A percentile compares a stretch with the other conserved stretches of the same genome.
Evolutionary conservation across 1,140 invertebrate genomes (phyloP).

Genomic region (Pinna nobilis): DNA sequence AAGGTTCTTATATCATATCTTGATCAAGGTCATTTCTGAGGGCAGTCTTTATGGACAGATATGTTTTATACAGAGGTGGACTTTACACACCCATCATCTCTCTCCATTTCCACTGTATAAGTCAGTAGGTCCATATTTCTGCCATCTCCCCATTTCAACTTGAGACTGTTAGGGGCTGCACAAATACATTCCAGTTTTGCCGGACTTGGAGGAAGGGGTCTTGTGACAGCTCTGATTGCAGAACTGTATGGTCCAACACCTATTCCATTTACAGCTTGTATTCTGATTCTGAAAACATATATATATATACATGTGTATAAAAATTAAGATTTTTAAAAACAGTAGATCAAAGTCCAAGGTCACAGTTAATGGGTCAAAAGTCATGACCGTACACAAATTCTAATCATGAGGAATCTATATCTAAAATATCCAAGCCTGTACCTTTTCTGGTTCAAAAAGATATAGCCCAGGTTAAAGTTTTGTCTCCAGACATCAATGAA

Average conservation of each 20-base stretch:
- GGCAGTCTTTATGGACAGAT: too few species aligned
- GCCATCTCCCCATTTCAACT: slow-evolving; percentile 88
- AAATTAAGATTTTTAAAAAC: neutral
- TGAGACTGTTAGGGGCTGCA: slow-evolving; percentile 86
- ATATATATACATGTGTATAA: neutral
- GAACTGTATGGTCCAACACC: slow-evolving; percentile 86
- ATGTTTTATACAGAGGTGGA: too few species aligned
- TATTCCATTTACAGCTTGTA: slow-evolving; percentile 85
- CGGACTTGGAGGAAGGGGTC: slow-evolving; percentile 85
- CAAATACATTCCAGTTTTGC: slow-evolving; percentile 84
- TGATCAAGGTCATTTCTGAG: too few species aligned
- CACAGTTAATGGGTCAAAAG: too few species aligned
- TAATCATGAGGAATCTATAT: too few species aligned
- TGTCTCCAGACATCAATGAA: too few species aligned
- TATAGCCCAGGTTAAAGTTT: too few species aligned
- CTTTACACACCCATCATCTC: slow-evolving; percentile 67
- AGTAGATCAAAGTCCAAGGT: neutral
- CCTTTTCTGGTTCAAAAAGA: too few species aligned
- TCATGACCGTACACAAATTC: too few species aligned
- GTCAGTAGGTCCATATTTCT: slow-evolving; percentile 82
- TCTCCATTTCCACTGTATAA: slow-evolving; percentile 83
- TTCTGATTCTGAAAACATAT: slow-evolving; percentile 52
- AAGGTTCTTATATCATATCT: too few species aligned
- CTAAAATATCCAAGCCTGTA: too few species aligned
- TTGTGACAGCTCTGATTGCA: slow-evolving; percentile 82